Base-by-base conservation (phyloP, 2,888 invertebrate species). In the Leptura quadrifasciata region DNA sequence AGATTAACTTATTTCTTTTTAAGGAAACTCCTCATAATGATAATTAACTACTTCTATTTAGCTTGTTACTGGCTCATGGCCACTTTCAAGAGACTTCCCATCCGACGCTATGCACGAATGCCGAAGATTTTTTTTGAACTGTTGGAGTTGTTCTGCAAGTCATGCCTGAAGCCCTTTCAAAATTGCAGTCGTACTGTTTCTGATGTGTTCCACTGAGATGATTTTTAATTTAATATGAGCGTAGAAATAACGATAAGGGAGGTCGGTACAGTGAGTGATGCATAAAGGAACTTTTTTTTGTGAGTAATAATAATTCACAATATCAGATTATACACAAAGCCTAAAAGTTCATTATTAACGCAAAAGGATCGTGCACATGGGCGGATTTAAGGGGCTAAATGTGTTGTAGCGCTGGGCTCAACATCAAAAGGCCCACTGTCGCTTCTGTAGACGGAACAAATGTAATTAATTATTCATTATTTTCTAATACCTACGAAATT, bases 71-170 rank as follows among this genome's bases (percentile, higher is more conserved):
- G 39, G 57, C 20, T 35, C 68, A 57, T 55, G 68, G 68, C 15
- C 68, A 69, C 68, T 69, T 39, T 65, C 57, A 69, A 58, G 39
- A 57, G 31, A 35, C 31, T 69, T 69, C 68, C 68, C 47, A 18
- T 57, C 35, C 12, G 65, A 57, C 18, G 57, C 55, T n/a, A 69
- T 57, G 68, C 55, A 69, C 35, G 68, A 69, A 69, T 57, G 68
- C 68, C 57, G 17, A 31, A 9, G 15, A 20, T 31, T 69, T 69
- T n/a, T 69, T 69, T 54, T 1, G 24, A 52, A 35, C 12, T 39
- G 63, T 18, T 12, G 54, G 27, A 17, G 9, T n/a, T 3, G 55
- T 55, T 54, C 17, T 54, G 67, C 52, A 67, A 67, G 67, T 67
- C 67, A 67, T 27, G 20, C 15, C 15, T 57, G 21, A 35, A 61